Percentiles rank a stretch among this genome's conserved stretches.
Conservation (phyloP, 2,888 invertebrate genomes). For the Eueremaeus valkanovi region DNA sequence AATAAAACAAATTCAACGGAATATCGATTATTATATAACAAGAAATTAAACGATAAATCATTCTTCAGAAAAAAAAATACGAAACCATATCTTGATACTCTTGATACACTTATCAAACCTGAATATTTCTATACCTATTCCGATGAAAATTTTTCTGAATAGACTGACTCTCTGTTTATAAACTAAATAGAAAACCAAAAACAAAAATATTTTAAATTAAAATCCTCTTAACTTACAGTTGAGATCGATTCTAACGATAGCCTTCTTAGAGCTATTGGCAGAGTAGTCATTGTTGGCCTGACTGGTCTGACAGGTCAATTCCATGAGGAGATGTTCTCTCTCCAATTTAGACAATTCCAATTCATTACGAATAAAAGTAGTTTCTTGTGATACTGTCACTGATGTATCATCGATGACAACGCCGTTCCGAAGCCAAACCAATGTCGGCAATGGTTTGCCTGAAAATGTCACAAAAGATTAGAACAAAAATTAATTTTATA, state of each 20-base stretch:
- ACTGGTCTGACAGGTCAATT: constrained; percentile 23
- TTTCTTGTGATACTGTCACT: not conserved
- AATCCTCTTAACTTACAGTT: constrained; percentile 28
- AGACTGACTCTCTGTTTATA: too few species aligned
- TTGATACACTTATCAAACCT: too few species aligned
- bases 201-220: too few species aligned
- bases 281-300: not conserved
- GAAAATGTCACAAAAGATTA: not conserved
- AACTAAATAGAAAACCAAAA: too few species aligned
- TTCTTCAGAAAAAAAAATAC: too few species aligned
- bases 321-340: constrained; percentile 24
- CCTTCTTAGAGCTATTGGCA: constrained; percentile 15
- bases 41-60: too few species aligned
- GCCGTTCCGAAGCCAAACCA: constrained; percentile 7
- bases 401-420: constrained; percentile 17
- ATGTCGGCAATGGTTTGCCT: constrained; percentile 28
- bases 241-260: constrained; percentile 13
- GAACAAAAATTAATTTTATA: too few species aligned
- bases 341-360: constrained; percentile 20
- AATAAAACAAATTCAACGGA: too few species aligned
- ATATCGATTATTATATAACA: too few species aligned
- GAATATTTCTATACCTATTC: too few species aligned
- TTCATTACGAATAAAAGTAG: constrained; percentile 10
- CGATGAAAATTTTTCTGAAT: too few species aligned
- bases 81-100: too few species aligned